phyloP scores from a whole-genome alignment of 2,797 vertebrate species.

The Lacerta bilineata region DNA sequence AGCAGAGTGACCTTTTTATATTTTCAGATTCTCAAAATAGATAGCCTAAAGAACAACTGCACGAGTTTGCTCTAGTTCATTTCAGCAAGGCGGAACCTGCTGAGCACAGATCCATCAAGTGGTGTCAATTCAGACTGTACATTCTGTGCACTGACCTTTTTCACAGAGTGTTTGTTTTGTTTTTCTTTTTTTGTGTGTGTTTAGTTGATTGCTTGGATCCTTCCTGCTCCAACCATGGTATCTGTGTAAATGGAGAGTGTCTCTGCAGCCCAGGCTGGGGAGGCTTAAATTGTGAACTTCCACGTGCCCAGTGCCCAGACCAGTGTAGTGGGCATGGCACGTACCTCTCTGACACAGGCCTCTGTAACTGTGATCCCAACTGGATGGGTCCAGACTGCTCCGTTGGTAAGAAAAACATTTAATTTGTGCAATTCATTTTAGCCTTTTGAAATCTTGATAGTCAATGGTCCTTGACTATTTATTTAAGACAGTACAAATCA shows the following conservation, averaged over 20 bases:
- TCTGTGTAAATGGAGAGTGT: conserved; percentile 96
- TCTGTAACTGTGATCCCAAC: conserved; percentile 97
- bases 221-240: conserved; percentile 94
- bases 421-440: background rate
- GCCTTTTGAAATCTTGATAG: background rate
- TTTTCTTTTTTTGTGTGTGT: conserved; percentile 44
- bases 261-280: conserved; percentile 98
- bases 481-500: background rate
- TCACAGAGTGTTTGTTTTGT: background rate
- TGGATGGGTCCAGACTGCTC: conserved; percentile 99
- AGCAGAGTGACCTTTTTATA: conserved; percentile 27
- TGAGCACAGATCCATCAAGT: background rate
- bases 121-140: background rate
- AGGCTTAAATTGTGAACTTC: conserved; percentile 94
- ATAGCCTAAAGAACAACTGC: background rate
- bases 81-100: rapidly evolving
- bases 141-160: conserved; percentile 12
- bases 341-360: conserved; percentile 94
- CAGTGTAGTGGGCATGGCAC: conserved; percentile 98
- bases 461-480: background rate
- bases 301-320: conserved; percentile 94
- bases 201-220: conserved; percentile 97
- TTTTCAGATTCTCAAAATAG: conserved; percentile 25
- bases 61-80: background rate
- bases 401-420: conserved; percentile 85